Percentiles rank a stretch among this genome's conserved stretches.
phyloP scores from a whole-genome alignment of 2,113 vertebrate species.

The Gadus chalcogrammus region DNA sequence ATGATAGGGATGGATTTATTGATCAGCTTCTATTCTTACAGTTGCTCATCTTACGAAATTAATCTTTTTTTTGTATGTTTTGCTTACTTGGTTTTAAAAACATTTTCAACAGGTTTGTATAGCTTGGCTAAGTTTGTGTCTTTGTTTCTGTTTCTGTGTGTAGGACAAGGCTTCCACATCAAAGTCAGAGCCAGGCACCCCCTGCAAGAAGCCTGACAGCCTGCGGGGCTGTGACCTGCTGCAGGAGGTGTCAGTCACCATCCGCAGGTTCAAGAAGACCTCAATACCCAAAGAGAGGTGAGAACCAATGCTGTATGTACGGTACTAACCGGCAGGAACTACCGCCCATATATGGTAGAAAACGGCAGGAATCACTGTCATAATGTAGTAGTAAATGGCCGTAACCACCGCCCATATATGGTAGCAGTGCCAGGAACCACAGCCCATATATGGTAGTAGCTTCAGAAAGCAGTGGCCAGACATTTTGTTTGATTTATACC shows the following conservation, averaged over 20 bases:
- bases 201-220: constrained; percentile 91
- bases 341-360: background rate
- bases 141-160: background rate
- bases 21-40: no score
- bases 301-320: background rate
- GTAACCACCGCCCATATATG: no score
- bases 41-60: no score
- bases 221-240: constrained; percentile 92
- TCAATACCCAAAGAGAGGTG: constrained; percentile 94
- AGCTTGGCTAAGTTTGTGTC: background rate
- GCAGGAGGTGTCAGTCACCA: constrained; percentile 95
- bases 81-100: background rate
- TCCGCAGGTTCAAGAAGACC: constrained; percentile 97
- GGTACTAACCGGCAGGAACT: background rate
- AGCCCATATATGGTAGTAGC: no score
- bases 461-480: no score
- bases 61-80: background rate
- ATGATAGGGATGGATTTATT: no score
- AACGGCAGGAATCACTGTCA: background rate
- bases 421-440: no score
- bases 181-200: constrained; percentile 80
- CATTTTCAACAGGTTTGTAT: background rate
- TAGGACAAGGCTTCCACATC: constrained; percentile 87
- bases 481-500: no score
- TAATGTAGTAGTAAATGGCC: background rate